These are phyloP conservation scores for Zaprionus davidi DNA, from an alignment of 1,140 invertebrate species.

Conservation along the genomic window DNA sequence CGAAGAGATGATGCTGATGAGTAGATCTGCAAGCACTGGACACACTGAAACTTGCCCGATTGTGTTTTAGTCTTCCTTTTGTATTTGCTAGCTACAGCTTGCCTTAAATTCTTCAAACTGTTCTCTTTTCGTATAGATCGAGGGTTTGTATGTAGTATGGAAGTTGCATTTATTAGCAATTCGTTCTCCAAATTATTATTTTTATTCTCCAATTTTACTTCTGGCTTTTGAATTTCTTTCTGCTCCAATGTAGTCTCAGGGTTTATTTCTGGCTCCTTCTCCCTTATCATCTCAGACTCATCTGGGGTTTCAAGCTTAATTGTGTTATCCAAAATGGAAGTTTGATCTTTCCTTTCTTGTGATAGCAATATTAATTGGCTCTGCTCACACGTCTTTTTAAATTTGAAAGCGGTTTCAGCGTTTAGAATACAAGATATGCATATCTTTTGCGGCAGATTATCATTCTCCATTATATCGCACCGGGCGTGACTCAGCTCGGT, in stretches of 20 bases:
- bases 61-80: background rate
- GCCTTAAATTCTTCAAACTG: background rate
- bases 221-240: too few relatives aligned
- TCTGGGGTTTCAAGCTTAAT: background rate
- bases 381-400: background rate
- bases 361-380: background rate
- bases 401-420: background rate
- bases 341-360: background rate
- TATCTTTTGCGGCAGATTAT: background rate
- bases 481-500: background rate
- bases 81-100: background rate
- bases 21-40: background rate
- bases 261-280: too few relatives aligned
- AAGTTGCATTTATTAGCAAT: too few relatives aligned
- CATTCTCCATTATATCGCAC: background rate
- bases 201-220: too few relatives aligned
- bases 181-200: too few relatives aligned
- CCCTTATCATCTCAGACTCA: too few relatives aligned
- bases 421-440: slow-evolving; percentile 8
- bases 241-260: too few relatives aligned
- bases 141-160: background rate
- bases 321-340: background rate
- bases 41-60: background rate
- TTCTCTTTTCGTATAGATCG: background rate
- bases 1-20: too few relatives aligned